Percentiles rank a stretch among this genome's conserved stretches.
Conservation (phyloP, 2,797 vertebrate species). For the Somateria mollissima region DNA sequence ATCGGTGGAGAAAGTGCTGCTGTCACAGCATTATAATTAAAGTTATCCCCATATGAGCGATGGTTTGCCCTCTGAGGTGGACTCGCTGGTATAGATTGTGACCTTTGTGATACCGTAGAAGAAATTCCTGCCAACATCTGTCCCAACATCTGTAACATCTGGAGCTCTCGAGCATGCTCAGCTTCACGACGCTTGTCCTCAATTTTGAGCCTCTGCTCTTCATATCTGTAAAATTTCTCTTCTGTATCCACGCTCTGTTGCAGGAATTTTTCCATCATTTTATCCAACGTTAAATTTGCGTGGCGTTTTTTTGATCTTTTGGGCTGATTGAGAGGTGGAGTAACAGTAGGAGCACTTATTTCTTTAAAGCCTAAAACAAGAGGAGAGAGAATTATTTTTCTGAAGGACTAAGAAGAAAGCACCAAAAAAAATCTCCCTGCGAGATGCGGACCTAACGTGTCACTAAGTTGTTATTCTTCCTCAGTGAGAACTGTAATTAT, state of each 20-base stretch:
- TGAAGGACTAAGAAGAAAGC: neutral
- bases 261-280: slow-evolving; percentile 91
- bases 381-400: slow-evolving; percentile 16
- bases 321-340: slow-evolving; percentile 76
- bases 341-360: slow-evolving; percentile 74
- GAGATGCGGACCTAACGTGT: rapidly evolving
- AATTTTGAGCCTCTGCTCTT: slow-evolving; percentile 88
- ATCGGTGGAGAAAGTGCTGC: slow-evolving; percentile 70
- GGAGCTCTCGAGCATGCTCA: slow-evolving; percentile 87
- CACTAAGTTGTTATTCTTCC: neutral
- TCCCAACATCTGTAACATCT: slow-evolving; percentile 92
- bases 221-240: slow-evolving; percentile 88
- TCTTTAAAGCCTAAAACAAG: slow-evolving; percentile 75
- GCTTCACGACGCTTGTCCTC: slow-evolving; percentile 88
- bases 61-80: slow-evolving; percentile 75
- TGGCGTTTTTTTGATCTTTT: slow-evolving; percentile 86
- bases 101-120: slow-evolving; percentile 71
- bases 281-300: slow-evolving; percentile 87
- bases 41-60: slow-evolving; percentile 67
- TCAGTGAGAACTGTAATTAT: neutral
- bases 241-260: slow-evolving; percentile 90
- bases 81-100: slow-evolving; percentile 63
- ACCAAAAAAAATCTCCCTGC: neutral
- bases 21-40: slow-evolving; percentile 77
- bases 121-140: slow-evolving; percentile 90